phyloP scores from a whole-genome alignment of 2,113 vertebrate genomes.

The Zosterops japonicus region DNA sequence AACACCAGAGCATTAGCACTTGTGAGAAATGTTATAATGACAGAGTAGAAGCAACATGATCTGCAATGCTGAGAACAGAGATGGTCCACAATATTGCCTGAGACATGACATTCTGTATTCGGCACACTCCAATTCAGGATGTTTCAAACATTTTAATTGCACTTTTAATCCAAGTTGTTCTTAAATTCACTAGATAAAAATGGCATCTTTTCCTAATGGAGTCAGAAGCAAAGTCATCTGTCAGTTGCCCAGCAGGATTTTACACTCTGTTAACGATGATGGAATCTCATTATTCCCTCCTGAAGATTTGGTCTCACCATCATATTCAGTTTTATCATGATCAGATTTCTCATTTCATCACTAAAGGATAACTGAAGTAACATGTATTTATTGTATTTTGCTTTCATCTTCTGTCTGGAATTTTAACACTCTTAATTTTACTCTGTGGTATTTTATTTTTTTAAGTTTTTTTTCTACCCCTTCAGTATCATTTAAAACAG shows the following conservation, averaged over 20 bases:
- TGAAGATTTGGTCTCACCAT: background rate
- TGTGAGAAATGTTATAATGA: background rate
- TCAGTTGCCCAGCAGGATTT: background rate
- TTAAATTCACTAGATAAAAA: background rate
- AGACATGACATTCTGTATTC: background rate
- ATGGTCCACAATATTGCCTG: background rate
- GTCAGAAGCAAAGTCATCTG: background rate
- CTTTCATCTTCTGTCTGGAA: background rate
- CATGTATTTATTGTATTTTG: background rate
- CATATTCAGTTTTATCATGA: background rate
- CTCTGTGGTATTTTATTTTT: background rate
- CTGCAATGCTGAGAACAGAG: background rate
- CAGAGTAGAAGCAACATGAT: background rate
- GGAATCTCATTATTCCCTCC: background rate
- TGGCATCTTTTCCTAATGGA: background rate
- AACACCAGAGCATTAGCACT: background rate
- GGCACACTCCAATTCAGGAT: background rate
- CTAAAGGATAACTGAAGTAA: background rate
- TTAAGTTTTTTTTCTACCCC: background rate
- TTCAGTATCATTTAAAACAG: background rate
- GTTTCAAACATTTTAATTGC: background rate
- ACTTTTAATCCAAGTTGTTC: background rate
- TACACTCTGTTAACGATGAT: background rate
- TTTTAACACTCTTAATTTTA: background rate
- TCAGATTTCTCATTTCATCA: background rate